Conservation (phyloP, 2,888 invertebrate species). For the Epistrophe eligans region DNA sequence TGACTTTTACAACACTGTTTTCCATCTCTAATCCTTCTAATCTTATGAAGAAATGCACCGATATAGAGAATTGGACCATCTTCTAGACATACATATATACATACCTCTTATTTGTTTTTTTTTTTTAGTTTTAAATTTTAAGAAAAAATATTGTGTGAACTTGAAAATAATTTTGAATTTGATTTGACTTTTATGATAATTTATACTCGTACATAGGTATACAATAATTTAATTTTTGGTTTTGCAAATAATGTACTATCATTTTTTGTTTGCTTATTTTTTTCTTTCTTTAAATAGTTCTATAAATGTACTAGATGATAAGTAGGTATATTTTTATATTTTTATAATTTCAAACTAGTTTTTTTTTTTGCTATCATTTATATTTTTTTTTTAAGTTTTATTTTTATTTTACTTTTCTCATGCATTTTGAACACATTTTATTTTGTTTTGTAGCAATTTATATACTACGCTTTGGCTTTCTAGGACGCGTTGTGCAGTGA, state of each 20-base stretch:
- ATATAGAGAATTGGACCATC: neutral
- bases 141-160: constrained; percentile 43
- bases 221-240: too few relatives aligned
- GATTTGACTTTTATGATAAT: constrained; percentile 30
- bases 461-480: constrained; percentile 71
- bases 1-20: neutral
- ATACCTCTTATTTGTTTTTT: neutral
- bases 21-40: neutral
- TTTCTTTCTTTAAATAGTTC: constrained; percentile 40
- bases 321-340: constrained; percentile 38
- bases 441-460: constrained; percentile 65
- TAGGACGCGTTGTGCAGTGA: constrained; percentile 71
- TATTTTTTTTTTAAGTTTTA: constrained; percentile 11
- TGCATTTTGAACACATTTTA: constrained; percentile 74
- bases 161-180: constrained; percentile 53
- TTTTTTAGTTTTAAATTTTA: constrained; percentile 1
- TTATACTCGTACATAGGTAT: neutral
- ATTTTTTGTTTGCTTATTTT: neutral
- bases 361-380: constrained; percentile 32
- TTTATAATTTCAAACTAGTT: constrained; percentile 61
- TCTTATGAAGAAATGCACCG: neutral
- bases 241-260: too few relatives aligned
- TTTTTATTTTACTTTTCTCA: constrained; percentile 44
- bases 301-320: constrained; percentile 60
- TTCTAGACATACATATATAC: neutral